A percentile compares a stretch with the other conserved stretches of the same genome.
phyloP scores from a whole-genome alignment of 2,888 invertebrate species.

The Diogma glabrata region DNA sequence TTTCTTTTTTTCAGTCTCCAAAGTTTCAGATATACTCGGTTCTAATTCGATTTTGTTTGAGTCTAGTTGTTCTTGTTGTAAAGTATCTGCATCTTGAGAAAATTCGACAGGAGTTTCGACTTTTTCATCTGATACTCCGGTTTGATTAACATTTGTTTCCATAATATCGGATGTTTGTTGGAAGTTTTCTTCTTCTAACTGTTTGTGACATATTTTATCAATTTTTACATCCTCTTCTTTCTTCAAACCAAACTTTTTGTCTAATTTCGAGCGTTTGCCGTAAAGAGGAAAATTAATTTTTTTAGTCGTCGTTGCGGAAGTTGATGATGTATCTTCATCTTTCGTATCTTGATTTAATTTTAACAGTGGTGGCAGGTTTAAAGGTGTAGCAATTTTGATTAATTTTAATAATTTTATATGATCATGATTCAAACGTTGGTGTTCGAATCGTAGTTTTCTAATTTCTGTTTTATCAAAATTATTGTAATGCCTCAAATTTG shows the following conservation, averaged over 20 bases:
- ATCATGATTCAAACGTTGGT: conserved; percentile 57
- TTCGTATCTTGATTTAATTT: conserved; percentile 23
- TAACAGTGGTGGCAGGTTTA: conserved; percentile 43
- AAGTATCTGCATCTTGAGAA: too few relatives aligned
- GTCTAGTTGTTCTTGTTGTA: too few relatives aligned
- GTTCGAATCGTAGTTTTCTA: conserved; percentile 44
- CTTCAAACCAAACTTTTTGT: conserved; percentile 23
- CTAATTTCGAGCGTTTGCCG: conserved; percentile 36
- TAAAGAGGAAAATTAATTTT: conserved; percentile 34
- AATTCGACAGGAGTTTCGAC: too few relatives aligned
- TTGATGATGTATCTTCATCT: conserved; percentile 17
- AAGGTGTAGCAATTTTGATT: conserved; percentile 62
- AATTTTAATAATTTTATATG: conserved; percentile 55
- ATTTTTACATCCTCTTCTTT: too few relatives aligned
- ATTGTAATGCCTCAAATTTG: conserved; percentile 45
- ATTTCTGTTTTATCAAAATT: conserved; percentile 53
- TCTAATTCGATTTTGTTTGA: too few relatives aligned
- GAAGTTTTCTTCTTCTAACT: too few relatives aligned
- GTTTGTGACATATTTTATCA: too few relatives aligned
- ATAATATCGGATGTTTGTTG: too few relatives aligned
- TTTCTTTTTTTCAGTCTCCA: conserved; percentile 20
- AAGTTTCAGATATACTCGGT: too few relatives aligned
- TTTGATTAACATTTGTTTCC: too few relatives aligned
- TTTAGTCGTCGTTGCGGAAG: conserved; percentile 16
- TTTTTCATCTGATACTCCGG: too few relatives aligned